Conservation (phyloP, 2,797 vertebrate species). For the Heteromormyrus szaboi region DNA sequence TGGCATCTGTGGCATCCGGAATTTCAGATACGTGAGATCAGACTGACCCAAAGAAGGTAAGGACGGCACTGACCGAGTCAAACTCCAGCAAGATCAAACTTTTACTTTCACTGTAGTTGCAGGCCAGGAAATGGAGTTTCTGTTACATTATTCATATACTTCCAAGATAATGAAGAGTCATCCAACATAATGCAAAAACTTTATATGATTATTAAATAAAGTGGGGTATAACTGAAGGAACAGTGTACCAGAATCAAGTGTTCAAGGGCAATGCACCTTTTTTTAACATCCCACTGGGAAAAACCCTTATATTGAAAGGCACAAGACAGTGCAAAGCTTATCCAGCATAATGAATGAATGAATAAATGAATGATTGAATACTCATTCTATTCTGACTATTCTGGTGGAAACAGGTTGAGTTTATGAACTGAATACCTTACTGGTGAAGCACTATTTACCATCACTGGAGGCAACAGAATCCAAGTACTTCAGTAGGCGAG, state of each 20-base stretch:
- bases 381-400: background rate
- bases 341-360: background rate
- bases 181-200: background rate
- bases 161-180: background rate
- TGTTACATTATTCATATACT: background rate
- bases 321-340: background rate
- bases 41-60: background rate
- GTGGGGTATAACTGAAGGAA: background rate
- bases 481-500: conserved; percentile 51
- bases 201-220: background rate
- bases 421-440: background rate
- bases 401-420: background rate
- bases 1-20: background rate
- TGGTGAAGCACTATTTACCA: conserved; percentile 42
- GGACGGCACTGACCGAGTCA: background rate
- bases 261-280: background rate
- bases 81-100: background rate
- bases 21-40: background rate
- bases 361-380: background rate
- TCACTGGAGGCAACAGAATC: conserved; percentile 38
- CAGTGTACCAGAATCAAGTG: background rate
- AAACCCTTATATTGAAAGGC: background rate
- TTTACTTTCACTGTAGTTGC: background rate
- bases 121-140: background rate
- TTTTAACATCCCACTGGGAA: background rate